Percentiles rank a stretch among this genome's conserved stretches.
These are phyloP conservation scores for Distichodus sexfasciatus DNA, from an alignment of 2,797 vertebrate genomes.

Conservation along the genomic window DNA sequence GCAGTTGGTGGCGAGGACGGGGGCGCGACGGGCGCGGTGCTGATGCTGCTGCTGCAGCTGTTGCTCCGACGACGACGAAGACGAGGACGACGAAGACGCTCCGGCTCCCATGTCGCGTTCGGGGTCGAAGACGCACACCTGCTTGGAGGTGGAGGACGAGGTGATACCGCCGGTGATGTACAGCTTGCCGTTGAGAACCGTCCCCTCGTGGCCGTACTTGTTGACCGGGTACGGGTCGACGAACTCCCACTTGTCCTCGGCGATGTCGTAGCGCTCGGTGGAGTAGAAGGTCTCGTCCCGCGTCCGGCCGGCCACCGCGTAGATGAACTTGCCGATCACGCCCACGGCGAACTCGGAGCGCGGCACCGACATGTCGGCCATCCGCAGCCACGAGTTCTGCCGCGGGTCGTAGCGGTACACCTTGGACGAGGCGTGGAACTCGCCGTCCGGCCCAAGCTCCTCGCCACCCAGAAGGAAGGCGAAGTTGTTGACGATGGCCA, in stretches of 20 bases:
- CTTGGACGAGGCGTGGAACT: slow-evolving; percentile 98
- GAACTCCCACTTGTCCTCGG: slow-evolving; percentile 96
- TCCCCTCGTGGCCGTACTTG: slow-evolving; percentile 97
- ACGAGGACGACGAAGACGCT: too few relatives aligned
- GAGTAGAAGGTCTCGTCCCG: slow-evolving; percentile 98
- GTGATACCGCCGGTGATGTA: slow-evolving; percentile 99
- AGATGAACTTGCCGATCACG: slow-evolving; percentile 95
- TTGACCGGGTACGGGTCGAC: slow-evolving; percentile 98
- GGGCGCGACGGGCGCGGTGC: slow-evolving; percentile 83
- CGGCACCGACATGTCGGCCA: slow-evolving; percentile 98
- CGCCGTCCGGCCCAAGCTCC: slow-evolving; percentile 94
- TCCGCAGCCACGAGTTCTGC: slow-evolving; percentile 95
- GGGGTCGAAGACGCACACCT: slow-evolving; percentile 97
- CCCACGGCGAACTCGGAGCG: slow-evolving; percentile 97
- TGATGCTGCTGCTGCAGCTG: too few relatives aligned
- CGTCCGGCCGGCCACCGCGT: slow-evolving; percentile 94
- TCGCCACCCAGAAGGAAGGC: slow-evolving; percentile 95
- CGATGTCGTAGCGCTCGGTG: slow-evolving; percentile 95
- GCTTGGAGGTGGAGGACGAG: slow-evolving; percentile 97
- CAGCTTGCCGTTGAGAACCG: slow-evolving; percentile 90
- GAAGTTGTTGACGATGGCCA: slow-evolving; percentile 97
- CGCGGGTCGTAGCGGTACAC: slow-evolving; percentile 97
- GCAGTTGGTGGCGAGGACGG: slow-evolving; percentile 87
- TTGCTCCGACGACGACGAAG: too few relatives aligned
- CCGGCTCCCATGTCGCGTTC: slow-evolving; percentile 93